A percentile compares a stretch with the other conserved stretches of the same genome.
These are phyloP conservation scores for Sarcophaga caerulescens DNA, from an alignment of 2,888 invertebrate genomes.

Conservation along the genomic window DNA sequence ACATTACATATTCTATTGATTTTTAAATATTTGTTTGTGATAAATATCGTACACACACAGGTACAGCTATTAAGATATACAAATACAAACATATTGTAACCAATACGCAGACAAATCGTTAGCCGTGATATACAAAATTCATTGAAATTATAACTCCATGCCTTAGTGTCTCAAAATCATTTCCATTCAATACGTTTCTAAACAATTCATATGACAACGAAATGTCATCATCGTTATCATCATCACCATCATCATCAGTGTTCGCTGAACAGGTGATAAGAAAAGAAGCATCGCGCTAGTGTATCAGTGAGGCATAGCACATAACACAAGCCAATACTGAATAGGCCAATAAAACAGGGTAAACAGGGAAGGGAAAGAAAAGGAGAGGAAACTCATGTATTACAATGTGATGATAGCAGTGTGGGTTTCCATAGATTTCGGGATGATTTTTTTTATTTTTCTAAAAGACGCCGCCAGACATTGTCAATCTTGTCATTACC, in stretches of 20 bases:
- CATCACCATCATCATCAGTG: too few species aligned
- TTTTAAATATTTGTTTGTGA: too few species aligned
- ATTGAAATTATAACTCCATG: not conserved
- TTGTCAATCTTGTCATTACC: constrained; percentile 24
- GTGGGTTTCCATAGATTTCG: not conserved
- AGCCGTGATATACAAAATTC: too few species aligned
- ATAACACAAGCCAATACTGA: not conserved
- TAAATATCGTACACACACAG: too few species aligned
- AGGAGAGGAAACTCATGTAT: not conserved
- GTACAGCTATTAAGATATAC: too few species aligned
- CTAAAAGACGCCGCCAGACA: constrained; percentile 35
- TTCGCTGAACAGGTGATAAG: constrained; percentile 56
- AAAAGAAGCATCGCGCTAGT: not conserved
- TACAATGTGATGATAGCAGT: not conserved
- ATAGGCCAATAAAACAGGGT: constrained; percentile 11
- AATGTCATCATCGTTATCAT: constrained; percentile 30
- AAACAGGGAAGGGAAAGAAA: too few species aligned
- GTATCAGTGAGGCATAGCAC: not conserved
- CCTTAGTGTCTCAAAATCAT: too few species aligned
- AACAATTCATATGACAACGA: constrained; percentile 13
- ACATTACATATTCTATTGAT: too few species aligned
- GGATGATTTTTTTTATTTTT: not conserved
- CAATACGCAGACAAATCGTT: too few species aligned
- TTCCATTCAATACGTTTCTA: too few species aligned
- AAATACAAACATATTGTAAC: too few species aligned